phyloP scores from a whole-genome alignment of 2,888 invertebrate genomes.

The Schizotus pectinicornis region DNA sequence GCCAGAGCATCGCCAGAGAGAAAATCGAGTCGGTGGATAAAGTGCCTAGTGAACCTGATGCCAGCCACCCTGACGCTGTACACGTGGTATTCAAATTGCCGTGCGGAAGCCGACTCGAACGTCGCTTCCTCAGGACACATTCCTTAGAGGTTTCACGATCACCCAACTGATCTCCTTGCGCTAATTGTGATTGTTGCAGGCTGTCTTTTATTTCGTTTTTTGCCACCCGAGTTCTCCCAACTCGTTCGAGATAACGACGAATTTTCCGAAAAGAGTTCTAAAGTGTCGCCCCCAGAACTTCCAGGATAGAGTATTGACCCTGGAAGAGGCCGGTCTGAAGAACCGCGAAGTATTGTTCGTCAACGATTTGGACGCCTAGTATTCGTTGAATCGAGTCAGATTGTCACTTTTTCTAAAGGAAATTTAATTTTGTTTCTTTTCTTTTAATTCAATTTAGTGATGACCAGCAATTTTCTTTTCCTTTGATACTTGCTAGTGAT shows the following conservation, averaged over 20 bases:
- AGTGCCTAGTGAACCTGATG: conserved; percentile 78
- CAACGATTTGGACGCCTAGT: conserved; percentile 86
- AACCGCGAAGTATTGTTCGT: conserved; percentile 93
- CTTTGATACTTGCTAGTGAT: conserved; percentile 11
- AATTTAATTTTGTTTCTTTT: conserved; percentile 2
- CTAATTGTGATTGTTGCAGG: conserved; percentile 65
- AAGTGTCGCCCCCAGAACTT: conserved; percentile 64
- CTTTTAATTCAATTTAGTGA: conserved; percentile 7
- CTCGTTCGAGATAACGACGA: conserved; percentile 93
- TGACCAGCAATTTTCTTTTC: conserved; percentile 4
- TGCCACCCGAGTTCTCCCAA: conserved; percentile 93
- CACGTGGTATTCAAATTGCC: conserved; percentile 92
- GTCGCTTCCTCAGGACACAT: conserved; percentile 82
- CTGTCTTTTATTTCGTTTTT: conserved; percentile 93
- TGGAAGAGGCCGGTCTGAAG: conserved; percentile 82
- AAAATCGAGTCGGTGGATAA: conserved; percentile 70
- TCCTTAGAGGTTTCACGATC: conserved; percentile 76
- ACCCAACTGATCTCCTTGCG: neutral
- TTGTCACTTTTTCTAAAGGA: neutral
- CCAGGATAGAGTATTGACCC: conserved; percentile 62
- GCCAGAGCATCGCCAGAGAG: conserved; percentile 66
- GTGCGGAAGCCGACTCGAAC: conserved; percentile 83
- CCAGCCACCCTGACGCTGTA: conserved; percentile 72
- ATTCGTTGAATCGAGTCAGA: conserved; percentile 6
- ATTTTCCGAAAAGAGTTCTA: conserved; percentile 89